phyloP scores from a whole-genome alignment of 2,113 vertebrate genomes.

The Ageneiosus marmoratus region DNA sequence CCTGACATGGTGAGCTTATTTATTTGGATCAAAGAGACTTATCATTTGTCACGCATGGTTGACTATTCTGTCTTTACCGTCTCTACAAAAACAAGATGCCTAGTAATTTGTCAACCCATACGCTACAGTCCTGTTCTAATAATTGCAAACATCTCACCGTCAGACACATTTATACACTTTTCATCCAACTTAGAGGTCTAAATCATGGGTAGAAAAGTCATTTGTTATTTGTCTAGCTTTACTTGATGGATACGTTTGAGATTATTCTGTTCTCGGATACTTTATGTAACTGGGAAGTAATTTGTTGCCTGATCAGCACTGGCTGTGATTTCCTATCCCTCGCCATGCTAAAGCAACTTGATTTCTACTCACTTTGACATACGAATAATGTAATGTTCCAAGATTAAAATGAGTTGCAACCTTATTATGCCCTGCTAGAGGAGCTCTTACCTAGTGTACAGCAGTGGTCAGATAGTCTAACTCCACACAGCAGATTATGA shows the following conservation, averaged over 20 bases:
- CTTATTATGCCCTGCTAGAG: conserved; percentile 3
- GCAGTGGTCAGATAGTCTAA: conserved; percentile 5
- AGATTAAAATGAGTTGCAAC: conserved; percentile 14
- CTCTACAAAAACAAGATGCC: conserved; percentile 16
- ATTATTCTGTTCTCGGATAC: background rate
- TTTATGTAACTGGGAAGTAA: background rate
- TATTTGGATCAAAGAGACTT: conserved; percentile 14
- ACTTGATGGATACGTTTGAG: background rate
- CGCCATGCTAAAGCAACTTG: background rate
- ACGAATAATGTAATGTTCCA: background rate
- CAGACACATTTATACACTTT: background rate
- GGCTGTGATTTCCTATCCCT: background rate
- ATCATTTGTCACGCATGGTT: conserved; percentile 4
- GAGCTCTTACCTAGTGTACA: conserved; percentile 8
- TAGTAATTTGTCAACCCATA: background rate
- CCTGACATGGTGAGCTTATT: conserved; percentile 2
- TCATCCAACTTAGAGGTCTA: background rate
- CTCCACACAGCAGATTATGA: conserved; percentile 12
- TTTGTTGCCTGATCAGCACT: background rate
- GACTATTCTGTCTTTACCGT: background rate
- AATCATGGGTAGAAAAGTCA: background rate
- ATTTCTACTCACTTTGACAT: background rate
- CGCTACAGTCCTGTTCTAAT: background rate
- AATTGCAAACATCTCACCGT: background rate
- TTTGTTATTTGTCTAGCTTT: background rate